A percentile compares a stretch with the other conserved stretches of the same genome.
phyloP scores from a whole-genome alignment of 2,888 invertebrate species.

The Drosophila vallismaia region DNA sequence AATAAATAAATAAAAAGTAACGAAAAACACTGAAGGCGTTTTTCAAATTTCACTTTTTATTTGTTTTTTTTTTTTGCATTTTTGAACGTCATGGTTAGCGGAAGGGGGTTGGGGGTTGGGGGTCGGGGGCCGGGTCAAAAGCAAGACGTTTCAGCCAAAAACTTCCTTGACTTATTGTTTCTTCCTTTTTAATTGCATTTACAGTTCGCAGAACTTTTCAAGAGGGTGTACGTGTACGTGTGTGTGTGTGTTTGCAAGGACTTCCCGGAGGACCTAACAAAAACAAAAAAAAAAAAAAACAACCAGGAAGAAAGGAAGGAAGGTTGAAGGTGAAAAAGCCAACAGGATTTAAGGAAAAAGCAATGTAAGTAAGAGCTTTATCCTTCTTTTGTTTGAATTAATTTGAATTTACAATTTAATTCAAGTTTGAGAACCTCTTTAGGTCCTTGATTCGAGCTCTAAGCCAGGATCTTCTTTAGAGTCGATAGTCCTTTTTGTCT shows the following conservation, averaged over 20 bases:
- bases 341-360: conserved; percentile 1
- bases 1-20: conserved; percentile 7
- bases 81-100: conserved; percentile 35
- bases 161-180: conserved; percentile 32
- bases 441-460: too few species aligned
- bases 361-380: conserved; percentile 16
- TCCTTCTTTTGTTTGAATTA: background rate
- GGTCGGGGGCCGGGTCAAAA: background rate
- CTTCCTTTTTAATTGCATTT: conserved; percentile 47
- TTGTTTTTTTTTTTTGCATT: conserved; percentile 33
- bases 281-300: too few species aligned
- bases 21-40: conserved; percentile 24
- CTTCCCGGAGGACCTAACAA: conserved; percentile 14
- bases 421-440: background rate
- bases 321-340: conserved; percentile 8
- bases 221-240: background rate
- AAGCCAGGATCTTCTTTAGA: too few species aligned
- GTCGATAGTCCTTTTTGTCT: too few species aligned
- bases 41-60: conserved; percentile 48
- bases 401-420: background rate
- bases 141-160: conserved; percentile 22
- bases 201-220: conserved; percentile 26
- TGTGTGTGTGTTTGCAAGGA: background rate
- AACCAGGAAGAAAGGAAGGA: conserved; percentile 9
- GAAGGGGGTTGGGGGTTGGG: background rate